These are phyloP conservation scores for Takifugu bimaculatus DNA, from an alignment of 2,113 vertebrate genomes.

Conservation along the genomic window DNA sequence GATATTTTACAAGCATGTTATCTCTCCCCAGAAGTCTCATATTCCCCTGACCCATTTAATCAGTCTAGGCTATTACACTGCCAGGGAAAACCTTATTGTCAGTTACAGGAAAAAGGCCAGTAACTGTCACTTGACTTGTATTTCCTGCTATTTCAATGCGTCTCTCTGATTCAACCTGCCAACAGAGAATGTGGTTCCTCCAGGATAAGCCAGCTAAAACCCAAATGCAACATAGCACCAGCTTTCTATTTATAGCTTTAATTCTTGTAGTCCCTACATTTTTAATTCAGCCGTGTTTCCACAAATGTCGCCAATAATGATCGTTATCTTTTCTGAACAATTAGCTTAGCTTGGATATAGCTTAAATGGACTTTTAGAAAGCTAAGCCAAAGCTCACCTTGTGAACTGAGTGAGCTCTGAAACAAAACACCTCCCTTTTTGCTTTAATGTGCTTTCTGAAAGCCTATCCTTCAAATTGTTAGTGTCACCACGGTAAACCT, in stretches of 20 bases:
- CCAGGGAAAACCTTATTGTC: slow-evolving; percentile 6
- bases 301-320: slow-evolving; percentile 8
- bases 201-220: slow-evolving; percentile 19
- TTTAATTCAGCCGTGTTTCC: slow-evolving; percentile 31
- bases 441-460: too few relatives aligned
- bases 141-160: slow-evolving; percentile 47
- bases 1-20: slow-evolving; percentile 26
- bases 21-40: slow-evolving; percentile 15
- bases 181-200: slow-evolving; percentile 32
- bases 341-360: slow-evolving; percentile 30
- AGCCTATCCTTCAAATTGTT: too few relatives aligned
- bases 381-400: slow-evolving; percentile 11
- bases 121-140: slow-evolving; percentile 47
- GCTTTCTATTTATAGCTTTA: slow-evolving; percentile 14
- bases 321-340: slow-evolving; percentile 34
- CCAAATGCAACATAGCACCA: slow-evolving; percentile 18
- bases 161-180: slow-evolving; percentile 16
- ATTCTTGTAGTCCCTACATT: slow-evolving; percentile 5
- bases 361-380: slow-evolving; percentile 30
- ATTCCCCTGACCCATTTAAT: slow-evolving; percentile 6
- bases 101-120: slow-evolving; percentile 24
- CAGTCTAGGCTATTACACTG: background rate
- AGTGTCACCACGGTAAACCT: too few relatives aligned
- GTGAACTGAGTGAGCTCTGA: slow-evolving; percentile 1
- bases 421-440: background rate